Evolutionary conservation across 2,113 vertebrate genomes (phyloP), one percentile per base, ranked within the genome.

Genomic region (Hirundichthys speculiger): DNA sequence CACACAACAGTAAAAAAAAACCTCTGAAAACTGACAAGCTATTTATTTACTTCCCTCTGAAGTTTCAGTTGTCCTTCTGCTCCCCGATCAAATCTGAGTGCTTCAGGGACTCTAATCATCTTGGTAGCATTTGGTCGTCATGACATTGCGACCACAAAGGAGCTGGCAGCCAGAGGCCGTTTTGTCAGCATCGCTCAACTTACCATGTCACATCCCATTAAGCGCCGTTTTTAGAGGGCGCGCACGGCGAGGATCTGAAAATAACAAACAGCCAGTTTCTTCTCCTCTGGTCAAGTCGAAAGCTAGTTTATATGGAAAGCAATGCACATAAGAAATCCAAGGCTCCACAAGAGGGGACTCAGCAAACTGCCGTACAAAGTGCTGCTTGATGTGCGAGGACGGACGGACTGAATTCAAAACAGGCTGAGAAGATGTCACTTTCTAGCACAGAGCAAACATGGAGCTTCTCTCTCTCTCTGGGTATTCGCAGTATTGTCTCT

Each of bases 101-200:
- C 30, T 34, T 9, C 30, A 34, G 30, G 30, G 30, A 34, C 30
- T 34, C 11, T 34, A 34, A 34, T 34, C 30, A 34, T 34, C 30
- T 39, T n/a, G 64, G 52, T 34, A 24, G 38, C 9, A 4, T 53
- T 56, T 51, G 48, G 62, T 67, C 51, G 49, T 51, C 30, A 13
- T 52, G 59, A 59, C 51, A 51, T 8, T 22, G 16, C 52, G 43
- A 46, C 52, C 30, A 34, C 30, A 27, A 58, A 70, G 59, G 66
- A 70, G 66, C 73, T 64, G 54, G 56, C 14, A 65, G 71, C 64
- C 52, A 24, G 27, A 15, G 43, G 80, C 64, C 30, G 25, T 50
- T 84, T 66, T 83, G 79, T 86, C 79, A 79, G 69, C 54, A 64
- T 51, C 20, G 3, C 60, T 86, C 65, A 79, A 43, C 55, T 73